phyloP scores from a whole-genome alignment of 1,140 invertebrate genomes.

The Linepithema humile region DNA sequence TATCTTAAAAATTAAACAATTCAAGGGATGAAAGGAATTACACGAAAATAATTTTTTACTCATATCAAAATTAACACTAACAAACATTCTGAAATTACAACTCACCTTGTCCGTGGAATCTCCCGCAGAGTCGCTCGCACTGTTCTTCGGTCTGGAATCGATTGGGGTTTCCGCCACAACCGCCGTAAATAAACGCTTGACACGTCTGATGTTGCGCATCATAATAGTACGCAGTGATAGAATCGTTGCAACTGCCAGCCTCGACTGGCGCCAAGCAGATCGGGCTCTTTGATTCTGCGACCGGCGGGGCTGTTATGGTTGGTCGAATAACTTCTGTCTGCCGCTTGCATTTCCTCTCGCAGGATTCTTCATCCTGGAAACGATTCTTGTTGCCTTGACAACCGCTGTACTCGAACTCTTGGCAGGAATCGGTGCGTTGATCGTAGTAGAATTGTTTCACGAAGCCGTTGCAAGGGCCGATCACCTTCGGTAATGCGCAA shows the following conservation, averaged over 20 bases:
- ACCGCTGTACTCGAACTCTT: conserved; percentile 89
- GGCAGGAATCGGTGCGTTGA: conserved; percentile 86
- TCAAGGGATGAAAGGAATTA: too few relatives aligned
- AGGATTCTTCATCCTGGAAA: conserved; percentile 84
- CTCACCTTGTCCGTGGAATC: conserved; percentile 89
- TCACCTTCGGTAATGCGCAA: conserved; percentile 89
- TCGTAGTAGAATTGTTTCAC: conserved; percentile 92
- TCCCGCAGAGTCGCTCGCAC: conserved; percentile 92
- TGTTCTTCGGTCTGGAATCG: conserved; percentile 92
- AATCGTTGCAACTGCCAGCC: conserved; percentile 89
- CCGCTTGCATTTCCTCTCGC: conserved; percentile 79
- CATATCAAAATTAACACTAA: too few relatives aligned
- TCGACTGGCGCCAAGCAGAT: conserved; percentile 88
- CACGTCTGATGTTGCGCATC: conserved; percentile 87
- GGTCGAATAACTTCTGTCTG: conserved; percentile 50
- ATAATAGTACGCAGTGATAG: conserved; percentile 90
- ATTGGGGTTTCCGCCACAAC: conserved; percentile 94
- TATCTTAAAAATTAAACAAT: conserved; percentile 80
- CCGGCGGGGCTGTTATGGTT: not conserved
- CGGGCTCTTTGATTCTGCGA: conserved; percentile 73
- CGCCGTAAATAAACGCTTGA: conserved; percentile 90
- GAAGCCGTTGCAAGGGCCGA: conserved; percentile 89
- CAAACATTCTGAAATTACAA: too few relatives aligned
- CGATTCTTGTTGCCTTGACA: conserved; percentile 90
- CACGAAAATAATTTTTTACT: too few relatives aligned